Evolutionary conservation across 2,113 vertebrate genomes (phyloP).

Genomic region (Struthidea cinerea): DNA sequence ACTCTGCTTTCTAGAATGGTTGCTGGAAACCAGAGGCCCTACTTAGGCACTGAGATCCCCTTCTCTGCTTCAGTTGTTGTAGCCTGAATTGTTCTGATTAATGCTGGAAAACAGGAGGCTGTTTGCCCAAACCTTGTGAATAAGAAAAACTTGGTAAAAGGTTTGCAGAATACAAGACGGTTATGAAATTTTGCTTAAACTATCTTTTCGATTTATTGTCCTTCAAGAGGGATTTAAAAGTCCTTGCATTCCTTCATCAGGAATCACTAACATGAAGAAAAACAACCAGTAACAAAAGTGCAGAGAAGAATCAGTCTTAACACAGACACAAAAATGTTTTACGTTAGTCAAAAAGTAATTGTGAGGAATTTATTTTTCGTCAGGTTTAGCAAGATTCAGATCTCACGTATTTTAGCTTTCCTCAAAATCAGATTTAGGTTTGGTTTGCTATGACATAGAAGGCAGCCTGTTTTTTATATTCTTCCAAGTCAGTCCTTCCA

Average conservation of each 20-base stretch:
- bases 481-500: not conserved
- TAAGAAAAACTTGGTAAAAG: not conserved
- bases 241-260: not conserved
- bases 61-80: not conserved
- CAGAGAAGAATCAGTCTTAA: not conserved
- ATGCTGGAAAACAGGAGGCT: not conserved
- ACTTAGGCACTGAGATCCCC: not conserved
- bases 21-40: not conserved
- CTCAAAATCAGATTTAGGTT: not conserved
- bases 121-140: not conserved
- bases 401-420: not conserved
- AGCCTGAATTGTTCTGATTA: not conserved
- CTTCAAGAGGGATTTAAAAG: not conserved
- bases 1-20: not conserved
- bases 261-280: not conserved
- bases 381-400: not conserved
- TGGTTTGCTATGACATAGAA: not conserved
- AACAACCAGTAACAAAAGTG: not conserved
- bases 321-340: not conserved
- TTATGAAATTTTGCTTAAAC: not conserved
- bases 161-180: not conserved
- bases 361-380: not conserved
- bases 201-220: not conserved
- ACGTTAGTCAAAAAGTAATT: not conserved
- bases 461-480: not conserved